Conservation (phyloP, 1,140 invertebrate genomes). For the Neelides sp. region DNA sequence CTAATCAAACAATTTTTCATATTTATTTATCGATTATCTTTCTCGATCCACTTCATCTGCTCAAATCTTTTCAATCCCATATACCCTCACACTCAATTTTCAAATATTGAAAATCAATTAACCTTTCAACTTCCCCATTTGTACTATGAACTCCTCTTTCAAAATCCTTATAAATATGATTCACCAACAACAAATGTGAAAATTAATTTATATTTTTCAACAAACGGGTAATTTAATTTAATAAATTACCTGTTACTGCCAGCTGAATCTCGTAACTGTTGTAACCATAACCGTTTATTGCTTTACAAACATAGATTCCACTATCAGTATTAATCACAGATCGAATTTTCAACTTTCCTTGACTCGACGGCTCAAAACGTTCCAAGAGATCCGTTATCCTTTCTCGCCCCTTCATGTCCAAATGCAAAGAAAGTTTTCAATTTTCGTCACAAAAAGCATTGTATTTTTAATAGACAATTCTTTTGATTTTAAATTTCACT, state of each 20-base stretch:
- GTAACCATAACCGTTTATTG: conserved; percentile 12
- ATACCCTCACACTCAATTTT: not conserved
- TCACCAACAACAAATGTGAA: not conserved
- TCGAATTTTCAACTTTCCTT: conserved; percentile 16
- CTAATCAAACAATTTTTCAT: too few relatives aligned
- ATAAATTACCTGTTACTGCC: conserved; percentile 19
- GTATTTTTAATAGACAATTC: not conserved
- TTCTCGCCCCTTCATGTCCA: not conserved
- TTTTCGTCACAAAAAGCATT: not conserved
- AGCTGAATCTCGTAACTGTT: conserved; percentile 12
- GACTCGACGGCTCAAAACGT: conserved; percentile 10
- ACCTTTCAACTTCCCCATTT: too few relatives aligned
- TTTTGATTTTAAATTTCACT: not conserved
- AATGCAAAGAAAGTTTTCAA: not conserved
- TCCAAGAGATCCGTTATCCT: conserved; percentile 12
- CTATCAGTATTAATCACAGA: conserved; percentile 20
- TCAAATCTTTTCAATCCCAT: not conserved
- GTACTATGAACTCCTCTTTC: not conserved
- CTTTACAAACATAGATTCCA: conserved; percentile 20
- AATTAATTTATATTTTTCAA: not conserved
- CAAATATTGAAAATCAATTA: not conserved
- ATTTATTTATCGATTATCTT: too few relatives aligned
- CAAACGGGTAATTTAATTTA: not conserved
- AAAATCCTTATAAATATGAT: not conserved
- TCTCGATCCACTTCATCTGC: too few relatives aligned